Conservation (phyloP, 2,797 vertebrate genomes). For the Phoebastria nigripes region DNA sequence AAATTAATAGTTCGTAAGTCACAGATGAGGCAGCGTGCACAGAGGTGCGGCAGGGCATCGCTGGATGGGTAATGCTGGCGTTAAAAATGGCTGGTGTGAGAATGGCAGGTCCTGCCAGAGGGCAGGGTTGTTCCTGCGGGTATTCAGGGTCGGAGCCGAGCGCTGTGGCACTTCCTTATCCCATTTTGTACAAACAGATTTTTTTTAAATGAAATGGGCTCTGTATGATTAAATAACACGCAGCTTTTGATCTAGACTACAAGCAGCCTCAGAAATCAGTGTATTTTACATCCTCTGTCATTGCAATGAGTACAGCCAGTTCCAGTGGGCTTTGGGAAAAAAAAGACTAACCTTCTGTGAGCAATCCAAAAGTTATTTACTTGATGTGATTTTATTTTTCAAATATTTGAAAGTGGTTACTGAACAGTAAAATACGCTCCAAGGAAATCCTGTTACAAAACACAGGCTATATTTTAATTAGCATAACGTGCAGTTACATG, state of each 20-base stretch:
- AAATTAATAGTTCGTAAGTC: not conserved
- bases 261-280: not conserved
- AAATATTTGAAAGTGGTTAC: slow-evolving; percentile 37
- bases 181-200: not conserved
- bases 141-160: not conserved
- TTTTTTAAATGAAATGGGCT: not conserved
- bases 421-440: slow-evolving; percentile 5
- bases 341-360: not conserved
- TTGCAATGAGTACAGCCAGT: not conserved
- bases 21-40: not conserved
- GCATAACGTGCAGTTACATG: slow-evolving; percentile 20
- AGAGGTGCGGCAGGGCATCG: not conserved
- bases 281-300: not conserved
- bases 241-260: slow-evolving; percentile 27
- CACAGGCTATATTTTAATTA: slow-evolving; percentile 50
- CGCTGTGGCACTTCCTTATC: not conserved
- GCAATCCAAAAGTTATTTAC: slow-evolving; percentile 39
- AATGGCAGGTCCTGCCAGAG: accelerated
- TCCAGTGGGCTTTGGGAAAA: not conserved
- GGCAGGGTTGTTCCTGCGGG: not conserved
- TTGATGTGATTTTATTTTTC: slow-evolving; percentile 39
- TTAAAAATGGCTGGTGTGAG: not conserved
- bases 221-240: not conserved
- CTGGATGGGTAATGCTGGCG: accelerated
- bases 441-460: slow-evolving; percentile 60